A percentile compares a stretch with the other conserved stretches of the same genome.
Conservation (phyloP, 1,140 invertebrate genomes). For the Camponotus floridanus region DNA sequence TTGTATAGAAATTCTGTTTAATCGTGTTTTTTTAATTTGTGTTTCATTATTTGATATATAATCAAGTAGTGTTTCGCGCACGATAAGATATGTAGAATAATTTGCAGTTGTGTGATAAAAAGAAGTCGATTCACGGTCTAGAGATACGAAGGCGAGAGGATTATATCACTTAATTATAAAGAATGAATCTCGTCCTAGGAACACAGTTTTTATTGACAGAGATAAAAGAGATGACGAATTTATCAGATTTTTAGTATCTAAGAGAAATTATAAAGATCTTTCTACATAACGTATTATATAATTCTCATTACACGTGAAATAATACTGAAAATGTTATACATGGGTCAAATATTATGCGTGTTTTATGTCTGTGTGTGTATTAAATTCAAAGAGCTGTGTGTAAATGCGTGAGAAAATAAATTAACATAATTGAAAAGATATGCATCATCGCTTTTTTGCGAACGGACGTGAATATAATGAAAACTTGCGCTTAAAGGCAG, state of each 20-base stretch:
- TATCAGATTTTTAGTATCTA: conserved; percentile 72
- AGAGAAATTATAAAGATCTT: conserved; percentile 63
- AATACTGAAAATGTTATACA: conserved; percentile 79
- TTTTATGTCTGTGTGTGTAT: conserved; percentile 26
- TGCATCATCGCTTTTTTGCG: not conserved
- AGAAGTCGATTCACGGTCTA: not conserved
- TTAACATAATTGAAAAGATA: conserved; percentile 65
- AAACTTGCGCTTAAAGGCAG: no score
- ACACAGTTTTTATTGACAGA: conserved; percentile 80
- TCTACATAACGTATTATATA: conserved; percentile 62
- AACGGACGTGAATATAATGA: not conserved
- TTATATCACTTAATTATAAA: conserved; percentile 42
- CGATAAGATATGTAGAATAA: conserved; percentile 23
- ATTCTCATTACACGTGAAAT: conserved; percentile 73
- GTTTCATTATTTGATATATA: not conserved
- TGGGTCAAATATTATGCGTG: conserved; percentile 56
- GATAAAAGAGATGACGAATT: conserved; percentile 72
- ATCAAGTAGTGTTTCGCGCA: not conserved
- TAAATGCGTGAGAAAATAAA: conserved; percentile 61
- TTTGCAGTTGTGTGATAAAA: not conserved
- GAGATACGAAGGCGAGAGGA: conserved; percentile 6
- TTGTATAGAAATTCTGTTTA: not conserved
- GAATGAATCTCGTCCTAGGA: conserved; percentile 73
- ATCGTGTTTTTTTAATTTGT: not conserved
- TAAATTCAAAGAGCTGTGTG: conserved; percentile 55